A percentile compares a stretch with the other conserved stretches of the same genome.
Evolutionary conservation across 2,888 invertebrate genomes (phyloP).

Genomic region (Watsonalla cultraria): DNA sequence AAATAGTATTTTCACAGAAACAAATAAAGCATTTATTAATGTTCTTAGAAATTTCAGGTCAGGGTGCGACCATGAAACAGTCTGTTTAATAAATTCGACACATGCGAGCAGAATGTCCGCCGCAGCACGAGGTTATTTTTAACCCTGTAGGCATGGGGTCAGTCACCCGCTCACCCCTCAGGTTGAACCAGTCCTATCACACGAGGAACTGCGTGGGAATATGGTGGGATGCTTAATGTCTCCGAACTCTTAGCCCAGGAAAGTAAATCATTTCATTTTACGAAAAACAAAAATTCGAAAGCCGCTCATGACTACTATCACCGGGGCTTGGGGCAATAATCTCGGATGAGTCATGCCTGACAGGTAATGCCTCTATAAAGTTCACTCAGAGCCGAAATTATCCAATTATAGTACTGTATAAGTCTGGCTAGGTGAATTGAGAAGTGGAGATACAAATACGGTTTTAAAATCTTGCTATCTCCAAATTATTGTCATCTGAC

Average conservation of each 20-base stretch:
- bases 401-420: no score
- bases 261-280: slow-evolving; percentile 36
- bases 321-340: no score
- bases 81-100: slow-evolving; percentile 77
- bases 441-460: no score
- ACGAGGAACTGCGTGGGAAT: slow-evolving; percentile 76
- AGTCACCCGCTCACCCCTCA: slow-evolving; percentile 72
- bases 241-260: no score
- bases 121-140: slow-evolving; percentile 72
- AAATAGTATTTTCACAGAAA: no score
- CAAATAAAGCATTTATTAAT: slow-evolving; percentile 16
- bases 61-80: slow-evolving; percentile 75
- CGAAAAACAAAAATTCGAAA: slow-evolving; percentile 33
- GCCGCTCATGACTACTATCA: slow-evolving; percentile 3
- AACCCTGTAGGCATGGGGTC: slow-evolving; percentile 74
- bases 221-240: slow-evolving; percentile 42
- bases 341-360: no score
- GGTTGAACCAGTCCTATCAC: slow-evolving; percentile 72
- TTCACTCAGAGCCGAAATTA: no score
- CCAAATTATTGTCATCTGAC: no score
- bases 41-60: slow-evolving; percentile 67
- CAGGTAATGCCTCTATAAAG: no score
- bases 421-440: no score
- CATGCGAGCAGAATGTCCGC: slow-evolving; percentile 75
- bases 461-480: no score